Evolutionary conservation across 1,140 invertebrate genomes (phyloP).

Genomic region (Drosophila jambulina): DNA sequence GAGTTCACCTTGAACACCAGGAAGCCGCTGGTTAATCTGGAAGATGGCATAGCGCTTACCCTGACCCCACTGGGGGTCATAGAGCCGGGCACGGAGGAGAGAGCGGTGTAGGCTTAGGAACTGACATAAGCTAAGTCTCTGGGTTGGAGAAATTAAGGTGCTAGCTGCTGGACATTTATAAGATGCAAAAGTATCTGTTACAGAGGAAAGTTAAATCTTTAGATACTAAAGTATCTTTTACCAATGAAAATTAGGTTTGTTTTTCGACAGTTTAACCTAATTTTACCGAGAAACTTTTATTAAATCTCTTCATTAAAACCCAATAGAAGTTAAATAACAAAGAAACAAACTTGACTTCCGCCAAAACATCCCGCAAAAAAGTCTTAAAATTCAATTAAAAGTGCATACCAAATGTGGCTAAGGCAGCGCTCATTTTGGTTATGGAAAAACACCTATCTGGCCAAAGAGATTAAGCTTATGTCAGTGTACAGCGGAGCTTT

Average conservation of each 20-base stretch:
- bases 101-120: slow-evolving; percentile 40
- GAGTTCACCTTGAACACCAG: slow-evolving; percentile 71
- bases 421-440: slow-evolving; percentile 5
- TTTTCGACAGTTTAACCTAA: not conserved
- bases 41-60: slow-evolving; percentile 73
- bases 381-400: slow-evolving; percentile 5
- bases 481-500: slow-evolving; percentile 9
- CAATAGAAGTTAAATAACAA: not conserved
- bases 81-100: slow-evolving; percentile 64
- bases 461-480: slow-evolving; percentile 30
- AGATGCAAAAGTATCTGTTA: not conserved
- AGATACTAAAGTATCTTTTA: not conserved
- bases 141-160: not conserved
- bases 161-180: not conserved
- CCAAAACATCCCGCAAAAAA: not conserved
- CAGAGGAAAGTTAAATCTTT: too few species aligned
- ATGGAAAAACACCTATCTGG: not conserved
- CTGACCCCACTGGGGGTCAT: slow-evolving; percentile 68
- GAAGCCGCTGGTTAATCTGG: slow-evolving; percentile 60
- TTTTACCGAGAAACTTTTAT: not conserved
- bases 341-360: not conserved
- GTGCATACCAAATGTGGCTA: slow-evolving; percentile 1
- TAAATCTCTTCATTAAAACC: not conserved
- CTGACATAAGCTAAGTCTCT: slow-evolving; percentile 6
- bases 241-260: not conserved